A percentile compares a stretch with the other conserved stretches of the same genome.
Evolutionary conservation across 2,888 invertebrate genomes (phyloP).

Genomic region (Drosophila recens): DNA sequence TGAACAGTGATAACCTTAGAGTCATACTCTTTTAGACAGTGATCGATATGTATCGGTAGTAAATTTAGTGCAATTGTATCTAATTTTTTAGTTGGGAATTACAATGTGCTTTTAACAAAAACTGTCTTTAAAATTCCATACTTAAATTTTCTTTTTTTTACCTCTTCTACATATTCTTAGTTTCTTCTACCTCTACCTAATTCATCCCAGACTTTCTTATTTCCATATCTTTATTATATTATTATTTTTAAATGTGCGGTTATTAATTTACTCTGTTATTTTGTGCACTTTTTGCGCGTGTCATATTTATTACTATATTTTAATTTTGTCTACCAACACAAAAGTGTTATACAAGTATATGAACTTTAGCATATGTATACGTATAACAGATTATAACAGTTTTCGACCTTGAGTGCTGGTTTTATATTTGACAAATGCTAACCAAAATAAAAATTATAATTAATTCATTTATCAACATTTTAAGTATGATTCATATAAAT

Average conservation of each 20-base stretch:
- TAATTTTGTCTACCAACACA: not conserved
- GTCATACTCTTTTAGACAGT: not conserved
- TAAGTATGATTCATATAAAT: conserved; percentile 39
- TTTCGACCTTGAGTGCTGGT: conserved; percentile 40
- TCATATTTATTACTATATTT: conserved; percentile 1
- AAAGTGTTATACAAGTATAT: not conserved
- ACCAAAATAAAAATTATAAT: conserved; percentile 23
- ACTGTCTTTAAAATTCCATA: too few species aligned
- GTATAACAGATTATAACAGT: conserved; percentile 21
- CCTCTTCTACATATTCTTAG: too few species aligned
- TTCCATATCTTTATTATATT: not conserved
- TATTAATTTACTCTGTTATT: conserved; percentile 3
- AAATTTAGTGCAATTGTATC: too few species aligned
- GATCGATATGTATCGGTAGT: too few species aligned
- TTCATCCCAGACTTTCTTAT: not conserved
- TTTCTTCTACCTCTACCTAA: too few species aligned
- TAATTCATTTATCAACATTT: conserved; percentile 35
- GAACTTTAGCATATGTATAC: conserved; percentile 1
- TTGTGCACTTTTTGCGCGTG: conserved; percentile 2
- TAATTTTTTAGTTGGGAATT: too few species aligned
- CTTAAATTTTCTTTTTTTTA: too few species aligned
- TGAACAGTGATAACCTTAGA: not conserved
- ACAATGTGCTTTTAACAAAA: too few species aligned
- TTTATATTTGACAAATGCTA: conserved; percentile 21
- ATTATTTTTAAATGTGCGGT: too few species aligned